These are phyloP conservation scores for Perca flavescens DNA, from an alignment of 2,113 vertebrate species.

Conservation along the genomic window DNA sequence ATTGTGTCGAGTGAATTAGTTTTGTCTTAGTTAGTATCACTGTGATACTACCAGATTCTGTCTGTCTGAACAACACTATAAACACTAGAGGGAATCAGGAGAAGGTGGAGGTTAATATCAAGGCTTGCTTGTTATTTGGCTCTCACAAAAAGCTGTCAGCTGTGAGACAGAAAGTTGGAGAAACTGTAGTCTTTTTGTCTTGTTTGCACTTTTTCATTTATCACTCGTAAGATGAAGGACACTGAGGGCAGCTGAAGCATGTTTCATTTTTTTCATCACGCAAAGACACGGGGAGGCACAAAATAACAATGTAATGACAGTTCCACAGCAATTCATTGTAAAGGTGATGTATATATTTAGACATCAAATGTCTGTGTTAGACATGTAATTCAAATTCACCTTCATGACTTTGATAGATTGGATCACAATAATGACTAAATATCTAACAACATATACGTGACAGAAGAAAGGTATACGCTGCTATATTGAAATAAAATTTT, in stretches of 20 bases:
- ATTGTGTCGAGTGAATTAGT: neutral
- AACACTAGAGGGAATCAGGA: conserved; percentile 7
- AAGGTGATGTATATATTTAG: neutral
- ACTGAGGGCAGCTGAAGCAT: neutral
- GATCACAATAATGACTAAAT: neutral
- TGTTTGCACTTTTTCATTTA: conserved; percentile 3
- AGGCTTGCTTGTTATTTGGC: conserved; percentile 16
- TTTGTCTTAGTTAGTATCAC: neutral
- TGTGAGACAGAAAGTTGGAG: conserved; percentile 5
- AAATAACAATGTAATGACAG: neutral
- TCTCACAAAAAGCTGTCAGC: neutral
- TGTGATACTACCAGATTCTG: neutral
- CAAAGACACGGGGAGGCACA: neutral
- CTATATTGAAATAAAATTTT: neutral
- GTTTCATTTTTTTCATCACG: neutral
- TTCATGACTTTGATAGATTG: neutral
- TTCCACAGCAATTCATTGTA: neutral
- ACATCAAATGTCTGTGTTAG: conserved; percentile 1
- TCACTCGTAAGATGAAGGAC: neutral
- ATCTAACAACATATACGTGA: neutral
- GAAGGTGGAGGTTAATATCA: conserved; percentile 1
- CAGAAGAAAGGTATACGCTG: neutral
- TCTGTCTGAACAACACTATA: neutral
- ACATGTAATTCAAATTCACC: neutral
- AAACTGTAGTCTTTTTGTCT: neutral